Evolutionary conservation across 2,113 vertebrate genomes (phyloP), one percentile per base, ranked within the genome.

Genomic region (Amphilophus citrinellus): DNA sequence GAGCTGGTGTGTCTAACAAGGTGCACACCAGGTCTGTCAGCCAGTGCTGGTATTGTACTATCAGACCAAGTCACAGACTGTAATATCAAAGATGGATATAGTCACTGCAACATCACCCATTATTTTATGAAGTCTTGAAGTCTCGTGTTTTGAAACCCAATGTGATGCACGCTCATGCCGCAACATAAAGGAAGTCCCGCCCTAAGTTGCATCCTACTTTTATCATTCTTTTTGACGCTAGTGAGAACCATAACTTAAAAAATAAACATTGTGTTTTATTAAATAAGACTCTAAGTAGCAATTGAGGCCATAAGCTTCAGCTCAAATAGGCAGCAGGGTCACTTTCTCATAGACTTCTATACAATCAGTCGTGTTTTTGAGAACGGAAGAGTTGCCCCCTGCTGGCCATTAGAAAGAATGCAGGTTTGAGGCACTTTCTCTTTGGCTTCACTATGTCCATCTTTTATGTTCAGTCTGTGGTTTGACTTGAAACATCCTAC

Each of bases 1-100:
- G 24, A 47, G 62, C 79, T 73, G 30, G 39, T 65, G 76, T 82
- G 20, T 80, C 11, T 82, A 76, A 84, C 10, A 11, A 79, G 86
- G 62, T 6, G 47, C n/a, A 60, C 39, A 14, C 24, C 15, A 71
- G 14, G 24, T 71, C 44, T 71, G 9, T 20, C 30, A 71, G 44
- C 44, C 39, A 73, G 32, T 53, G 76, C 58, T 83, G 27, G 35
- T 32, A 27, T 76, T 42, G 47, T 50, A 22, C 76, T 57, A 35
- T 78, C 63, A 47, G 59, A 17, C 53, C 2, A 24, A 30, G 10
- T 80, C 27, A 47, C 20, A 32, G 44, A 53, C 44, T 73, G 17
- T n/a, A 73, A 73, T 73, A 32, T 73, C 44, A 32, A 73, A 73
- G 66, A 53, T 73, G 66, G 66, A 53, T 47, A 53, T 73, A 73